phyloP scores from a whole-genome alignment of 2,113 vertebrate genomes.

The Dicaeum eximium region DNA sequence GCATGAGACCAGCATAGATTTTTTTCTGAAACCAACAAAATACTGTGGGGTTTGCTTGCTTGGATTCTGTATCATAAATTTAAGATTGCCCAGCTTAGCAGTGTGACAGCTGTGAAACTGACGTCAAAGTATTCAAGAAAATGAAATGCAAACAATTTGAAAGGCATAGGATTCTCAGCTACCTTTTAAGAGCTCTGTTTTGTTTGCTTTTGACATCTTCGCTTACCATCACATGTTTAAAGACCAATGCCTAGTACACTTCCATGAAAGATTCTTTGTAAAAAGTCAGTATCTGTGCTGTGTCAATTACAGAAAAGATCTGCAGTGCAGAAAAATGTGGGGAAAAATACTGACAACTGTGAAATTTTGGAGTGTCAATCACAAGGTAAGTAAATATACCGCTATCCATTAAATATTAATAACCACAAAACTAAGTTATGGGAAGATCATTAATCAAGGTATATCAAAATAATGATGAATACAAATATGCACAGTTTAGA shows the following conservation, averaged over 20 bases:
- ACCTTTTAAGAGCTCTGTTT: not conserved
- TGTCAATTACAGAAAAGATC: not conserved
- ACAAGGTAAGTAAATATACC: not conserved
- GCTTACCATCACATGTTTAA: not conserved
- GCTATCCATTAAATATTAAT: not conserved
- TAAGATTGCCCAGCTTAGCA: not conserved
- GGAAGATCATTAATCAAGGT: not conserved
- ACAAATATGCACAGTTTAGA: not conserved
- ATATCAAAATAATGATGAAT: not conserved
- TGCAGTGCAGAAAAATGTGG: not conserved
- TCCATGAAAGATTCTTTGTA: not conserved
- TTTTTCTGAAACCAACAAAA: not conserved
- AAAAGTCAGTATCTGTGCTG: not conserved
- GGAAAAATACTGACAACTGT: not conserved
- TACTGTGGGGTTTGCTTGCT: not conserved
- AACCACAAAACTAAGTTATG: not conserved
- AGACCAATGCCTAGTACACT: not conserved
- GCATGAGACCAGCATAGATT: not conserved
- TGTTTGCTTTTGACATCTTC: not conserved
- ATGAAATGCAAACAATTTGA: constrained; percentile 3
- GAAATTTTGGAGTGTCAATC: not conserved
- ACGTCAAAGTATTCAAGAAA: constrained; percentile 17
- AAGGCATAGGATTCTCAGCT: not conserved
- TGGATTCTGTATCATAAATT: not conserved
- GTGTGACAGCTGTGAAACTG: constrained; percentile 1